These are phyloP conservation scores for Lepilemur septentrionalis DNA, from an alignment of 2,797 vertebrate species.

Conservation along the genomic window DNA sequence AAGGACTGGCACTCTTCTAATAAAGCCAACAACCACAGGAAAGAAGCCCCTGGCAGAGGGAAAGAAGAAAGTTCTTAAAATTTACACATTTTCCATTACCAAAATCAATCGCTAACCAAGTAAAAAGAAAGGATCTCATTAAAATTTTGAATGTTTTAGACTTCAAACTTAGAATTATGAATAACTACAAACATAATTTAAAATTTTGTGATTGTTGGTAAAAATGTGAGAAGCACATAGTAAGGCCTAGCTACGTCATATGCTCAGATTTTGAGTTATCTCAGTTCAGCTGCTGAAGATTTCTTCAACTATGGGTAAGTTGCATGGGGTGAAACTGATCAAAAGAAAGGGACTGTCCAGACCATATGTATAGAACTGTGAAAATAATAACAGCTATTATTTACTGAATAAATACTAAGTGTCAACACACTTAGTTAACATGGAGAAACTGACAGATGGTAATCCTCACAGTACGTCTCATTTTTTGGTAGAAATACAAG, in stretches of 20 bases:
- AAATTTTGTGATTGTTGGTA: neutral
- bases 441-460: neutral
- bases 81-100: neutral
- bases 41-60: conserved; percentile 93
- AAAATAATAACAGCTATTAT: neutral
- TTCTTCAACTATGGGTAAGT: neutral
- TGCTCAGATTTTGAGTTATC: neutral
- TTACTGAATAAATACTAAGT: neutral
- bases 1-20: conserved; percentile 96
- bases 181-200: neutral
- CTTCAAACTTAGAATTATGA: neutral
- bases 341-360: neutral
- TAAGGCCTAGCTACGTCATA: neutral
- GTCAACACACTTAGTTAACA: neutral
- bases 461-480: neutral
- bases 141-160: neutral
- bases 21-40: conserved; percentile 95
- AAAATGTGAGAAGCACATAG: neutral
- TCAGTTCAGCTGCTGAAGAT: neutral
- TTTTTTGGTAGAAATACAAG: neutral
- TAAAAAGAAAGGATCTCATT: neutral
- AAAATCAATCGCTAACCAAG: neutral
- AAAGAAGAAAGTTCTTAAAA: neutral
- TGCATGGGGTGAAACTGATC: too few relatives aligned
- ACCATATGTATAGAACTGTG: neutral